These are phyloP conservation scores for Spea multiplicata DNA, from an alignment of 2,113 vertebrate species.

Conservation along the genomic window DNA sequence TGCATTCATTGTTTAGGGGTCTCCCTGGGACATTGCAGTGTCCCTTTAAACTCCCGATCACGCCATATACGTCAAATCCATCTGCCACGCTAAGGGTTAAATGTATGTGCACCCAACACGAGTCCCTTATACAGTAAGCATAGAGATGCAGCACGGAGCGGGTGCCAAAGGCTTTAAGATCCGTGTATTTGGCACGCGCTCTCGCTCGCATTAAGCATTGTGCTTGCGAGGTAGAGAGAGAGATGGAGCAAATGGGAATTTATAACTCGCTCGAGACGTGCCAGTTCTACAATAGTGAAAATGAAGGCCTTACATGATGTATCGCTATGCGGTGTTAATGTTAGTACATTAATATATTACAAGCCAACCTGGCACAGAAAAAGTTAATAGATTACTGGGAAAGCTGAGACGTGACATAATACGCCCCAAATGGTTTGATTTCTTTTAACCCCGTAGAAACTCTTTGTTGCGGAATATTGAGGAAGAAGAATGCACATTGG, in stretches of 20 bases:
- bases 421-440: too few species aligned
- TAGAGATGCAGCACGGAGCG: slow-evolving; percentile 9
- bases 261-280: slow-evolving; percentile 9
- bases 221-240: slow-evolving; percentile 4
- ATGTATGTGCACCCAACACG: neutral
- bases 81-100: neutral
- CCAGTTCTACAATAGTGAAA: slow-evolving; percentile 22
- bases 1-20: too few species aligned
- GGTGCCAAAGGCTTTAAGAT: slow-evolving; percentile 18
- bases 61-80: too few species aligned
- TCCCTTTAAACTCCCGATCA: too few species aligned
- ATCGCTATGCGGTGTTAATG: slow-evolving; percentile 10
- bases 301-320: slow-evolving; percentile 5
- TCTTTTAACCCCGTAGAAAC: too few species aligned
- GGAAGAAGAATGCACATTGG: too few species aligned
- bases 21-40: too few species aligned
- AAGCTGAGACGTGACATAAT: neutral
- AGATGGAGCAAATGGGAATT: slow-evolving; percentile 12
- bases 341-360: slow-evolving; percentile 2
- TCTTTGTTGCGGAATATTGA: too few species aligned
- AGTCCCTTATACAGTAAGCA: neutral
- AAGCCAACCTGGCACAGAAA: neutral
- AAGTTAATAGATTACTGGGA: neutral
- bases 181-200: slow-evolving; percentile 2
- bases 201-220: slow-evolving; percentile 14